Conservation (phyloP, 2,113 vertebrate genomes). For the Tinamus guttatus region DNA sequence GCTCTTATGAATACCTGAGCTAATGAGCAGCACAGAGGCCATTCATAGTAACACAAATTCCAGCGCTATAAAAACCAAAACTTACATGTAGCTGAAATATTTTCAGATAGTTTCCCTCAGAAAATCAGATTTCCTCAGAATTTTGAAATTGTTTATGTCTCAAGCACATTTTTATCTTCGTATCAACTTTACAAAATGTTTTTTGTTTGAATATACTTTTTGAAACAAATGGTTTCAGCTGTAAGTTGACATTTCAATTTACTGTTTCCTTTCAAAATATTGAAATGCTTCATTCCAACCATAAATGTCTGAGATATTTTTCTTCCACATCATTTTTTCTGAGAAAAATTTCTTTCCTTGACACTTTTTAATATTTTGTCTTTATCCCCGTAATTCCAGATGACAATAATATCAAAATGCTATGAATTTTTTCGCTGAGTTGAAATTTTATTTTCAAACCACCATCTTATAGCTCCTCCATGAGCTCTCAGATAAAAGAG, state of each 20-base stretch:
- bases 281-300: neutral
- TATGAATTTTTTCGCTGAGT: neutral
- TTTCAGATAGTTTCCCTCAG: neutral
- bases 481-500: neutral
- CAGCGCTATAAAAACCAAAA: neutral
- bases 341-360: neutral
- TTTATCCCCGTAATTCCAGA: neutral
- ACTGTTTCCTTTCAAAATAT: neutral
- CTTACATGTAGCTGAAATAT: neutral
- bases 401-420: neutral
- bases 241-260: constrained; percentile 24
- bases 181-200: neutral
- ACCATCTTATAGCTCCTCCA: neutral
- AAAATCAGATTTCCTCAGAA: neutral
- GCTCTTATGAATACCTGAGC: rapidly evolving
- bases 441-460: neutral
- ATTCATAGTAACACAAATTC: neutral
- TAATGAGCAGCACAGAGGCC: neutral
- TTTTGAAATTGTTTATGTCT: neutral
- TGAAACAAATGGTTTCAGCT: constrained; percentile 21
- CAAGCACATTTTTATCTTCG: neutral
- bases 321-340: neutral
- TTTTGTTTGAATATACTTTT: neutral
- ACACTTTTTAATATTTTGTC: neutral
- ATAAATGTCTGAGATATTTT: neutral